Evolutionary conservation across 2,113 vertebrate genomes (phyloP), one percentile per base, ranked within the genome.

Genomic region (Tricholaema leucomelas): DNA sequence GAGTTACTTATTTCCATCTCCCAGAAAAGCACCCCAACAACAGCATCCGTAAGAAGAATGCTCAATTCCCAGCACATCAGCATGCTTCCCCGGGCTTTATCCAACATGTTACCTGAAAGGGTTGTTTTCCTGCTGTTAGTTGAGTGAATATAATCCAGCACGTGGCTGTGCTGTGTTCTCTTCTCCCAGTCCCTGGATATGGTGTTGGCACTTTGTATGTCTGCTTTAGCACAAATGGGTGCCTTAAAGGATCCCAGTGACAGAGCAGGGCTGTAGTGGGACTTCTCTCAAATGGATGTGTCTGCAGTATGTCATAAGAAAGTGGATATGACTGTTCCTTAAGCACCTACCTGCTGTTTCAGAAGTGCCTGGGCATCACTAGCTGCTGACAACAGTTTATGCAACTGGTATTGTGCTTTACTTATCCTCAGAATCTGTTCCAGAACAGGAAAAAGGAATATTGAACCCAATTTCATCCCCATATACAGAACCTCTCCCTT

Each of bases 361-460:
- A 38, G 52, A 40, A 31, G n/a, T 65, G 63, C 66, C 84, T 27
- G 61, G 64, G 48, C 75, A 70, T 63, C 55, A 8, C 15, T 30
- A 48, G 31, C 79, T 64, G 72, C 81, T 77, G 48, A 6, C 10
- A 71, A 10, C 8, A 59, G 28, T 59, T 89, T 50, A 58, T 85
- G 33, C 74, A 59, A 8, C 42, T 79, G 1, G 0, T 13, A 7
- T 6, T 0, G 0, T 12, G 67, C 52, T 87, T 55, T 70, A 36
- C 52, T 50, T 46, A 35, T 35, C 38, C 72, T 33, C 64, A 38
- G 56, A 55, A 20, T 8, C 52, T 31, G 30, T 64, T 54, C 66
- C 72, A 72, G 48, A 48, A 15, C 6, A 7, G 28, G 27, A 33
- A 66, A 69, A 15, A 60, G 33, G 46, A 70, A 56, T 24, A 46